Evolutionary conservation across 2,797 vertebrate genomes (phyloP), one percentile per base, ranked within the genome.

Genomic region (Platalea minor): DNA sequence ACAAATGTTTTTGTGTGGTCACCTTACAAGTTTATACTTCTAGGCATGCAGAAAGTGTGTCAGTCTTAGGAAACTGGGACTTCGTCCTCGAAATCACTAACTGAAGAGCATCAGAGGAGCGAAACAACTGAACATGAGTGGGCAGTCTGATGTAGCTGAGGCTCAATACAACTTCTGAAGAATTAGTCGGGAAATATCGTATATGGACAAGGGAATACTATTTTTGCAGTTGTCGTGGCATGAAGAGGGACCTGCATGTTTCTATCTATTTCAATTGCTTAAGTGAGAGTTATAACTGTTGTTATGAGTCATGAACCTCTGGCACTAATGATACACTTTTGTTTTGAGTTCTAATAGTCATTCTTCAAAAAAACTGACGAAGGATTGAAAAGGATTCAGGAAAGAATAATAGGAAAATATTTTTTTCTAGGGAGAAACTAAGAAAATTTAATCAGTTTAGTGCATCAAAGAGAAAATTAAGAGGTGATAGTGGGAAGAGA

Each of bases 401-500:
- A 82, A 85, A 91, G 18, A 51, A 68, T 81, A 64, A 78, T 39
- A 46, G 33, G 33, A 53, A 78, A 82, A 53, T 26, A 28, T 17
- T 17, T 8, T 57, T 75, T 92, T 75, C 50, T 65, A 59, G 33
- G 33, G 46, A 41, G 59, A 91, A 92, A 61, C 5, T 0, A 59
- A 73, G 29, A 65, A 90, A 39, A 64, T 31, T 45, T 54, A 33
- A 61, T 78, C 29, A 73, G 31, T 74, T 85, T 86, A 82, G 53
- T 67, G 17, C 60, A 87, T 74, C 41, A 73, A 79, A 93, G 39
- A 76, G 43, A 95, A 92, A 88, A 88, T 79, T 76, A 91, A 87
- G 63, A 90, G 10, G 31, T 74, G 70, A 60, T 37, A 7, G 63
- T 60, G 35, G 79, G 79, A 96, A 91, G 75, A 91, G 35, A 68